Evolutionary conservation across 2,113 vertebrate species (phyloP).

Genomic region (Pedionomus torquatus): DNA sequence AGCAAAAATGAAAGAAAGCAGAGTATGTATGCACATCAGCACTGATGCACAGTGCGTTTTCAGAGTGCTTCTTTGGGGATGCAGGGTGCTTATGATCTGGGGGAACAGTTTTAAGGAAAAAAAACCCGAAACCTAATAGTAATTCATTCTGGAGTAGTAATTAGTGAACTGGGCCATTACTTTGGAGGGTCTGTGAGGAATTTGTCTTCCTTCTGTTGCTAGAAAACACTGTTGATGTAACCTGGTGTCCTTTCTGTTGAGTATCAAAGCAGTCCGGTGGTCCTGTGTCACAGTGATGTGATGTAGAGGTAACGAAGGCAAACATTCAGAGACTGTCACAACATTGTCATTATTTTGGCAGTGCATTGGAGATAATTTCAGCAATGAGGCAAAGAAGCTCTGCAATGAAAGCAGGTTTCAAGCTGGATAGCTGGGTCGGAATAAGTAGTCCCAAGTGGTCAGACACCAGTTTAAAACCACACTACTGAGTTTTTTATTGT

Average conservation of each 20-base stretch:
- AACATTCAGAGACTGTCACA: constrained; percentile 23
- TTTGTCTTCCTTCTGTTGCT: neutral
- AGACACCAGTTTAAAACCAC: neutral
- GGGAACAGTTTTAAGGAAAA: neutral
- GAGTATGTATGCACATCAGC: neutral
- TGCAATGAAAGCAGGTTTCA: neutral
- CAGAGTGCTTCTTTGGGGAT: neutral
- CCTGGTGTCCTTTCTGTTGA: constrained; percentile 39
- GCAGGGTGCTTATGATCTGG: neutral
- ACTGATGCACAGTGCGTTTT: neutral
- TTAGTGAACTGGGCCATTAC: neutral
- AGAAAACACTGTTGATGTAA: constrained; percentile 47
- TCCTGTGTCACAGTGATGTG: neutral
- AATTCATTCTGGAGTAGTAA: neutral
- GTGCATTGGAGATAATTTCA: constrained; percentile 15
- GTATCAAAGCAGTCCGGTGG: constrained; percentile 3
- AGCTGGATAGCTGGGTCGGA: neutral
- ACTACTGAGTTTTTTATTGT: neutral
- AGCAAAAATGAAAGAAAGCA: neutral
- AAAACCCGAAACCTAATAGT: neutral
- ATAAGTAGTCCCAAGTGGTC: neutral
- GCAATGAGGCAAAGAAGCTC: neutral
- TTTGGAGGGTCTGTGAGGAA: neutral
- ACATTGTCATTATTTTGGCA: constrained; percentile 23
- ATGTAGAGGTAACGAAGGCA: constrained; percentile 51